Evolutionary conservation across 2,888 invertebrate genomes (phyloP).

Genomic region (Drosophila borborema): DNA sequence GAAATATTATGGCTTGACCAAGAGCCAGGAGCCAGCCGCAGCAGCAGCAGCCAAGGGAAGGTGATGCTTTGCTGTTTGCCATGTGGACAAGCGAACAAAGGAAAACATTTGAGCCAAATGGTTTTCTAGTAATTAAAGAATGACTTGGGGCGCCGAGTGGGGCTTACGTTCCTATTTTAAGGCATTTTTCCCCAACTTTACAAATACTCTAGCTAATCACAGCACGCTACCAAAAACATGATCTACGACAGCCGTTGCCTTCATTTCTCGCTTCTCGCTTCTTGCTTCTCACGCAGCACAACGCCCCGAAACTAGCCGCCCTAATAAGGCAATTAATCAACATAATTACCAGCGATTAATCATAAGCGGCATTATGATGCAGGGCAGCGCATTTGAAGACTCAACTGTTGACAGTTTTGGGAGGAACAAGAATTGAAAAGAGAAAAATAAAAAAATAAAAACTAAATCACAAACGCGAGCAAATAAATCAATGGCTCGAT

Average conservation of each 20-base stretch:
- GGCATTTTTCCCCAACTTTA: constrained; percentile 4
- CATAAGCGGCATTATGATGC: constrained; percentile 60
- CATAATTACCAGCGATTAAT: constrained; percentile 80
- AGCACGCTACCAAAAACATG: constrained; percentile 64
- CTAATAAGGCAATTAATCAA: constrained; percentile 82
- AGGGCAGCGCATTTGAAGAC: constrained; percentile 33
- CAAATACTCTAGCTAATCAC: constrained; percentile 28
- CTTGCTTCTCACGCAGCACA: constrained; percentile 52
- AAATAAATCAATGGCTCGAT: constrained; percentile 67
- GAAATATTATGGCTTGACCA: constrained; percentile 73
- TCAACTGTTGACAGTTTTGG: constrained; percentile 69
- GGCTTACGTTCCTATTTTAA: constrained; percentile 52
- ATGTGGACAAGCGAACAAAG: constrained; percentile 55
- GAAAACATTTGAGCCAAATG: constrained; percentile 72
- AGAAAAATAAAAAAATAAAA: constrained; percentile 39
- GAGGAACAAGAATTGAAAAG: constrained; percentile 25
- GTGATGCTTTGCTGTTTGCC: constrained; percentile 48
- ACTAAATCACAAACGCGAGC: constrained; percentile 61
- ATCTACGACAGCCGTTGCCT: constrained; percentile 54
- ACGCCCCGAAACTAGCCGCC: constrained; percentile 44
- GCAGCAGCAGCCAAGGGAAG: constrained; percentile 14
- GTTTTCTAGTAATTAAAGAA: constrained; percentile 74
- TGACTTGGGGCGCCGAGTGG: constrained; percentile 20
- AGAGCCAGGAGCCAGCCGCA: constrained; percentile 3
- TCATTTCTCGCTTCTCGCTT: constrained; percentile 32